Evolutionary conservation across 2,888 invertebrate species (phyloP).

Genomic region (Eristalinus aeneus): DNA sequence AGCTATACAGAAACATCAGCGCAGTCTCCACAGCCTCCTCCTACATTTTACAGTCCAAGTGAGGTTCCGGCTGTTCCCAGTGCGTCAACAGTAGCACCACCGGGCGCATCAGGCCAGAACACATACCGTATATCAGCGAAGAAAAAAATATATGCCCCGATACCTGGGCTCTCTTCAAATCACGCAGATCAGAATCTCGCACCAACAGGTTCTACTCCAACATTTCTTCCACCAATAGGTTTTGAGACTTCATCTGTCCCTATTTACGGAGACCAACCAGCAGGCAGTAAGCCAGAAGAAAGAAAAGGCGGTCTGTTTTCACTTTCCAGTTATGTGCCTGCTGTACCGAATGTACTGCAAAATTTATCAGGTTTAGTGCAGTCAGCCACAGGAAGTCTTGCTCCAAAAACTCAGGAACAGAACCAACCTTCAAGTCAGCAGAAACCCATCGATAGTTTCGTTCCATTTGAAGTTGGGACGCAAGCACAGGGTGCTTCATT

Average conservation of each 20-base stretch:
- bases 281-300: conserved; percentile 49
- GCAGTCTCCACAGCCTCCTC: conserved; percentile 73
- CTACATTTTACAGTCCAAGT: conserved; percentile 78
- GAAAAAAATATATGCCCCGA: conserved; percentile 88
- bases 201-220: conserved; percentile 6
- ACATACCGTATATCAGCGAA: conserved; percentile 86
- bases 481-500: conserved; percentile 21
- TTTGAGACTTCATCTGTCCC: conserved; percentile 23
- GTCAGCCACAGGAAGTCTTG: conserved; percentile 75
- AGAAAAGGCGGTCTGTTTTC: conserved; percentile 77
- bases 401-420: conserved; percentile 61
- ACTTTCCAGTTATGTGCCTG: conserved; percentile 77
- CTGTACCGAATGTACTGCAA: conserved; percentile 75
- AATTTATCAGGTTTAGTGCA: conserved; percentile 78
- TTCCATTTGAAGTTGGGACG: conserved; percentile 17
- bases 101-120: conserved; percentile 75
- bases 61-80: conserved; percentile 73
- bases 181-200: conserved; percentile 29
- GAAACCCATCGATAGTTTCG: conserved; percentile 23
- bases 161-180: conserved; percentile 84
- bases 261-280: conserved; percentile 14
- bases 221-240: conserved; percentile 44
- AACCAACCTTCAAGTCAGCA: conserved; percentile 6
- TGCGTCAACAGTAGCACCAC: conserved; percentile 35
- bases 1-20: conserved; percentile 19